A percentile compares a stretch with the other conserved stretches of the same genome.
These are phyloP conservation scores for Drosophila yakuba DNA, from an alignment of 1,140 invertebrate genomes.

Conservation along the genomic window DNA sequence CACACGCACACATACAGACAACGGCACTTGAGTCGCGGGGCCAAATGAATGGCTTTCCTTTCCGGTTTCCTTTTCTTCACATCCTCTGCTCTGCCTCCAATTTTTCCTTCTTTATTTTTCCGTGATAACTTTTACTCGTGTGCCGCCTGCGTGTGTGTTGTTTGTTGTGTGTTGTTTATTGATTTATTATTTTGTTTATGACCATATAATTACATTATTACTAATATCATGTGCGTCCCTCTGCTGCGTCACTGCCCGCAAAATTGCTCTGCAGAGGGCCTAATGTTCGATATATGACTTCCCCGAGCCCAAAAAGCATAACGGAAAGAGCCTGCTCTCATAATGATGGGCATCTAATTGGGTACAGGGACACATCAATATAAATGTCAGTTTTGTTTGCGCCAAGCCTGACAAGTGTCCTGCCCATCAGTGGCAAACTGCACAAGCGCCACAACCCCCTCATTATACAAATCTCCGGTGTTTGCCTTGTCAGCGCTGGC, in stretches of 20 bases:
- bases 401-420: constrained; percentile 47
- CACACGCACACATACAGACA: background rate
- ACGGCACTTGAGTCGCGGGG: constrained; percentile 13
- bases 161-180: constrained; percentile 49
- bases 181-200: constrained; percentile 76
- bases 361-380: constrained; percentile 59
- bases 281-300: constrained; percentile 59
- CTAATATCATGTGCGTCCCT: constrained; percentile 44
- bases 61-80: constrained; percentile 49
- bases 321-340: background rate
- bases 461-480: constrained; percentile 13
- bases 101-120: background rate
- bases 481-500: constrained; percentile 6
- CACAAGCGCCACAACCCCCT: background rate
- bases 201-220: constrained; percentile 77
- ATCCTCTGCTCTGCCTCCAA: constrained; percentile 1
- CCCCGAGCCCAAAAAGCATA: background rate
- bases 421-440: constrained; percentile 3
- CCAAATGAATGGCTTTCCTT: constrained; percentile 62
- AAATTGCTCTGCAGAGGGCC: constrained; percentile 53
- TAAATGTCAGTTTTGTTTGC: constrained; percentile 66
- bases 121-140: constrained; percentile 11
- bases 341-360: constrained; percentile 66
- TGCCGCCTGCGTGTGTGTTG: constrained; percentile 8
- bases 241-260: background rate